Evolutionary conservation across 64 coral and sea anemone genomes (phyloP).

Genomic region (Montipora foliosa): DNA sequence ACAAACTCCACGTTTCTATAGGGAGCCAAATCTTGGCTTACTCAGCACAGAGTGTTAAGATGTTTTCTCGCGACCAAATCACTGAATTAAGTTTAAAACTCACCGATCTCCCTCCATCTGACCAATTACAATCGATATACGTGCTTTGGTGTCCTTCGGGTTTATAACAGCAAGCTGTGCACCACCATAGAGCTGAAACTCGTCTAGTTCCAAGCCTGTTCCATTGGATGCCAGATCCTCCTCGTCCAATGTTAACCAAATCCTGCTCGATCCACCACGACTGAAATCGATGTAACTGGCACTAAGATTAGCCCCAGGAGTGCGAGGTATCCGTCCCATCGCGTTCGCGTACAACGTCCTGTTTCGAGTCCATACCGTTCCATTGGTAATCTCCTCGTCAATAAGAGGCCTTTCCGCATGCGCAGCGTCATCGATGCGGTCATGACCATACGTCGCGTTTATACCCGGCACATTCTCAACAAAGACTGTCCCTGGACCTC

Average conservation of each 20-base stretch:
- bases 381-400: constrained; percentile 68
- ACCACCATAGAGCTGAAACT: constrained; percentile 94
- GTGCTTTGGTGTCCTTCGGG: constrained; percentile 48
- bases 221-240: constrained; percentile 32
- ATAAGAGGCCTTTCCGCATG: constrained; percentile 61
- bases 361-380: constrained; percentile 80
- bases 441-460: constrained; percentile 80
- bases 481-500: constrained; percentile 90
- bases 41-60: too few species aligned
- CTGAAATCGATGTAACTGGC: constrained; percentile 81
- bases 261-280: constrained; percentile 53
- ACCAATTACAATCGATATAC: constrained; percentile 82
- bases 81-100: not conserved
- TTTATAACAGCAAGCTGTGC: constrained; percentile 85
- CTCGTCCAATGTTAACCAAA: constrained; percentile 79
- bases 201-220: constrained; percentile 79
- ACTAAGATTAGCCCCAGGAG: constrained; percentile 71
- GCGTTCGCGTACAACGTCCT: constrained; percentile 92
- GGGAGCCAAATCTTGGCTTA: too few species aligned
- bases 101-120: constrained; percentile 75
- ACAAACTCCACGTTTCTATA: too few species aligned
- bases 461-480: constrained; percentile 84
- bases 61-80: too few species aligned
- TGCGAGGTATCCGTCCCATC: constrained; percentile 64
- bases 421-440: constrained; percentile 86